Conservation (phyloP, 2,888 invertebrate genomes). For the Eurytoma adleriae region DNA sequence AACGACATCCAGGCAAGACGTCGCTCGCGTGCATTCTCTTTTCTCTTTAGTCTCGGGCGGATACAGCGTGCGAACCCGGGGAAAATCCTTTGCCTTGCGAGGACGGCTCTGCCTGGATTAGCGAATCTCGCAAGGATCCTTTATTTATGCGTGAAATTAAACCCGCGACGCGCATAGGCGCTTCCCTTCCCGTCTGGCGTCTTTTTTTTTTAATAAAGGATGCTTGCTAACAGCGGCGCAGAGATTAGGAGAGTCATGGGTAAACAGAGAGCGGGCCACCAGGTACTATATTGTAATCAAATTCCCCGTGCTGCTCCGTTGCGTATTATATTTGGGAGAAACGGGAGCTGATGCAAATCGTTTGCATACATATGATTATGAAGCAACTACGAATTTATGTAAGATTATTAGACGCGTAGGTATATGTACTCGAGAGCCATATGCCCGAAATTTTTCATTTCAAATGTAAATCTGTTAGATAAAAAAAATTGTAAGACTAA, state of each 20-base stretch:
- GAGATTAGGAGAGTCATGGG: not conserved
- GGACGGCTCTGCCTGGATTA: slow-evolving; percentile 1
- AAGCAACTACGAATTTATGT: too few species aligned
- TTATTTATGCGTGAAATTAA: slow-evolving; percentile 40
- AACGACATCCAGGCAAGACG: slow-evolving; percentile 4
- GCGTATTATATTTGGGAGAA: too few species aligned
- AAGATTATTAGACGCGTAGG: too few species aligned
- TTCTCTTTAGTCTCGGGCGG: not conserved
- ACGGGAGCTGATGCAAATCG: too few species aligned
- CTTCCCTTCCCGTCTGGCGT: not conserved
- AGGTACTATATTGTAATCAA: too few species aligned
- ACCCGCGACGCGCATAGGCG: not conserved
- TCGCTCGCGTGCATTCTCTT: not conserved
- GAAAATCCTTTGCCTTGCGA: not conserved
- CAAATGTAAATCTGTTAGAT: too few species aligned
- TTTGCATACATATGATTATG: too few species aligned
- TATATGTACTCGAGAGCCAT: too few species aligned
- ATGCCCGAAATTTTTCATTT: too few species aligned
- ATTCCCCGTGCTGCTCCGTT: not conserved
- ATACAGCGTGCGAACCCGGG: not conserved
- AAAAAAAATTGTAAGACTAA: too few species aligned
- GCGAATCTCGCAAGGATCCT: not conserved
- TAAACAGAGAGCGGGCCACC: too few species aligned
- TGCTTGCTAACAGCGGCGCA: too few species aligned
- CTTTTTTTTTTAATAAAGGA: slow-evolving; percentile 18